These are phyloP conservation scores for Cheilosia soror DNA, from an alignment of 2,888 invertebrate species.

Conservation along the genomic window DNA sequence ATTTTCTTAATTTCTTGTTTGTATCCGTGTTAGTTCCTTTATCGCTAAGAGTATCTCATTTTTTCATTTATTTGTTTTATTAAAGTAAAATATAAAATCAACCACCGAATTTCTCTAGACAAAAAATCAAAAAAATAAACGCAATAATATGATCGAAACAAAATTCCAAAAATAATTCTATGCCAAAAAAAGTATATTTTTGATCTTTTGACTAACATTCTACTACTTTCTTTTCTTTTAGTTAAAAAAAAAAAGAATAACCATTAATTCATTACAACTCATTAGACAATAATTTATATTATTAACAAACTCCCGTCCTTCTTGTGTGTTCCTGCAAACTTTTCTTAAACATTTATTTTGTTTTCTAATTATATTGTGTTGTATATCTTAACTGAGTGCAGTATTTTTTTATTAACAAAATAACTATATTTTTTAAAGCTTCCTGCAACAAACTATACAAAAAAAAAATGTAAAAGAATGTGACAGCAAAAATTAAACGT, in stretches of 20 bases:
- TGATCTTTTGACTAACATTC: conserved; percentile 69
- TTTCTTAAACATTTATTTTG: conserved; percentile 21
- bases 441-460: conserved; percentile 62
- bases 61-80: conserved; percentile 26
- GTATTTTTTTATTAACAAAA: conserved; percentile 64
- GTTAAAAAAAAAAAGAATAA: conserved; percentile 24
- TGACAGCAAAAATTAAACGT: conserved; percentile 54
- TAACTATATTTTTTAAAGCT: conserved; percentile 67
- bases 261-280: conserved; percentile 33
- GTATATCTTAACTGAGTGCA: conserved; percentile 59
- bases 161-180: conserved; percentile 57
- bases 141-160: conserved; percentile 11
- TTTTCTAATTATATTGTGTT: conserved; percentile 26
- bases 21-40: conserved; percentile 58
- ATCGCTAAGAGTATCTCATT: conserved; percentile 55
- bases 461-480: conserved; percentile 13
- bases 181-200: conserved; percentile 36
- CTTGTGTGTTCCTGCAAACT: conserved; percentile 53
- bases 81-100: conserved; percentile 10
- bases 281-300: conserved; percentile 24
- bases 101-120: conserved; percentile 46
- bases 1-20: conserved; percentile 27
- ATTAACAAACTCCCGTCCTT: conserved; percentile 17
- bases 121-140: conserved; percentile 65
- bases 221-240: conserved; percentile 24